A percentile compares a stretch with the other conserved stretches of the same genome.
Evolutionary conservation across 2,113 vertebrate genomes (phyloP).

Genomic region (Cyprinodon variegatus): DNA sequence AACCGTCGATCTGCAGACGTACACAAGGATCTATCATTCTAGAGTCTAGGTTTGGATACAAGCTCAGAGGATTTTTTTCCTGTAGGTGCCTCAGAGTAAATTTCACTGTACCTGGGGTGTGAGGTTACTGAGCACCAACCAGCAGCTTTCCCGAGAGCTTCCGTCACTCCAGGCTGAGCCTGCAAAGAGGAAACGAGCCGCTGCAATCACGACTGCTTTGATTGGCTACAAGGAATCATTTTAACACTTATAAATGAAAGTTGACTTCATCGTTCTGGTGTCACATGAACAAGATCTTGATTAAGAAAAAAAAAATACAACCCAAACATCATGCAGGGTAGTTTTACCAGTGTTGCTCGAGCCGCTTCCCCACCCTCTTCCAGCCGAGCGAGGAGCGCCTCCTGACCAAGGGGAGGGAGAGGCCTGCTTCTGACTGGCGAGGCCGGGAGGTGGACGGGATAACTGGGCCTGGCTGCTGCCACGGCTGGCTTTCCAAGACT

Average conservation of each 20-base stretch:
- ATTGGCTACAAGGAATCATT: too few relatives aligned
- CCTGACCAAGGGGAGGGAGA: conserved; percentile 92
- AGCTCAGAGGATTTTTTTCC: too few relatives aligned
- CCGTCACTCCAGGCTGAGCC: conserved; percentile 95
- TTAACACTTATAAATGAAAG: neutral
- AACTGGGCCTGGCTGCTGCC: conserved; percentile 94
- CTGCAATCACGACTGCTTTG: neutral
- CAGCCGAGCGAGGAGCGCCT: conserved; percentile 88
- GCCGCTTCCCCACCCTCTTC: conserved; percentile 87
- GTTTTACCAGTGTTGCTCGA: conserved; percentile 83
- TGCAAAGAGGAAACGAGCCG: conserved; percentile 47
- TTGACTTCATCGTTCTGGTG: neutral
- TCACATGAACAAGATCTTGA: conserved; percentile 19
- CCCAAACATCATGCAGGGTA: neutral
- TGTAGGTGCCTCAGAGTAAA: too few relatives aligned
- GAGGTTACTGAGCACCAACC: conserved; percentile 99
- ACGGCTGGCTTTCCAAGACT: conserved; percentile 97
- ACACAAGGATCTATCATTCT: neutral
- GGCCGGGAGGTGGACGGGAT: conserved; percentile 94
- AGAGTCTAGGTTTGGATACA: too few relatives aligned
- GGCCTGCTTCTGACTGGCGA: conserved; percentile 92
- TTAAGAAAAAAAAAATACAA: conserved; percentile 9
- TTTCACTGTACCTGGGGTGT: conserved; percentile 91
- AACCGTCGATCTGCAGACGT: conserved; percentile 91
- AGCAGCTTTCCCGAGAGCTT: conserved; percentile 94